These are phyloP conservation scores for Tupiocoris notatus DNA, from an alignment of 2,888 invertebrate species.

Conservation along the genomic window DNA sequence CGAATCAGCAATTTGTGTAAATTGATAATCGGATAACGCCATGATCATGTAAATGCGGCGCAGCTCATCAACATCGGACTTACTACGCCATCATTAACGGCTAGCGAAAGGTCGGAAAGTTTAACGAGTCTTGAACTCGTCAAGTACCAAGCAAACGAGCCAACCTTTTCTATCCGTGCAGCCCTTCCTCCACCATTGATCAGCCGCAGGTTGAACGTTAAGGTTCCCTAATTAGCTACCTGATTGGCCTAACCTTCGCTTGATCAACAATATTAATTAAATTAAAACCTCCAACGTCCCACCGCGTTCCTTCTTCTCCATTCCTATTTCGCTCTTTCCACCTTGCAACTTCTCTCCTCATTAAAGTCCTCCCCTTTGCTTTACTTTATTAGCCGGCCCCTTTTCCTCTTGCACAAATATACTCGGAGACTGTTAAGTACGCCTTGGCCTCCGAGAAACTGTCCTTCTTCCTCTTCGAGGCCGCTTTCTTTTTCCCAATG, in stretches of 20 bases:
- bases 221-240: slow-evolving; percentile 43
- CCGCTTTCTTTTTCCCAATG: background rate
- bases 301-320: too few relatives aligned
- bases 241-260: slow-evolving; percentile 44
- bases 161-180: too few relatives aligned
- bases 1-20: too few relatives aligned
- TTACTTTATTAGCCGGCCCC: slow-evolving; percentile 27
- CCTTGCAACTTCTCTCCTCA: slow-evolving; percentile 8
- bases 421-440: slow-evolving; percentile 8
- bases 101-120: background rate
- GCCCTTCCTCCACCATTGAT: background rate
- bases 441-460: background rate
- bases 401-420: slow-evolving; percentile 27
- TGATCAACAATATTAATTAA: slow-evolving; percentile 45
- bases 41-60: too few relatives aligned
- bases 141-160: background rate
- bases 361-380: slow-evolving; percentile 22
- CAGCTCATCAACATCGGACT: background rate
- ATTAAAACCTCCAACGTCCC: slow-evolving; percentile 22
- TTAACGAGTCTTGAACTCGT: background rate
- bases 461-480: background rate
- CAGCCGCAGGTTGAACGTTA: slow-evolving; percentile 20
- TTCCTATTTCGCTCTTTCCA: too few relatives aligned
- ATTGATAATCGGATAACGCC: too few relatives aligned
- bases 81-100: background rate